A percentile compares a stretch with the other conserved stretches of the same genome.
Evolutionary conservation across 2,888 invertebrate genomes (phyloP).

Genomic region (Ephialtes manifestator): DNA sequence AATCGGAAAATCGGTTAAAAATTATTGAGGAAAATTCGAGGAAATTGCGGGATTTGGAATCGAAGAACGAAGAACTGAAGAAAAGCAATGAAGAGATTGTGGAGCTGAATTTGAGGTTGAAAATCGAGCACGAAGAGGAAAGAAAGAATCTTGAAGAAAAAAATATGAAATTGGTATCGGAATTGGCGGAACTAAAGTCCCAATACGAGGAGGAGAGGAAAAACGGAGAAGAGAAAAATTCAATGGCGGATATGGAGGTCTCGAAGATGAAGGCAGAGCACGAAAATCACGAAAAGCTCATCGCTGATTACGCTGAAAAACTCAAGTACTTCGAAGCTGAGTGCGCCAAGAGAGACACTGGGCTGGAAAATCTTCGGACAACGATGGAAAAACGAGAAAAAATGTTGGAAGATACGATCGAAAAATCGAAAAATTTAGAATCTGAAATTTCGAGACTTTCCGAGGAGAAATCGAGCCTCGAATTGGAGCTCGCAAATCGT

Average conservation of each 20-base stretch:
- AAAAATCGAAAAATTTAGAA: slow-evolving; percentile 58
- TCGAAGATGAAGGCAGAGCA: slow-evolving; percentile 19
- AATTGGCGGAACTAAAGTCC: not conserved
- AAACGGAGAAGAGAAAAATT: not conserved
- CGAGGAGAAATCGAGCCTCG: slow-evolving; percentile 2
- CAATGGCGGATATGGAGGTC: not conserved
- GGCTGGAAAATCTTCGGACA: slow-evolving; percentile 14
- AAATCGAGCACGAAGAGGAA: slow-evolving; percentile 22
- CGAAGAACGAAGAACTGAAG: slow-evolving; percentile 58
- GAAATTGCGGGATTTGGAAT: slow-evolving; percentile 71
- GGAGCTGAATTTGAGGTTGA: slow-evolving; percentile 20
- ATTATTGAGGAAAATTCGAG: not conserved
- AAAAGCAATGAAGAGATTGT: slow-evolving; percentile 77
- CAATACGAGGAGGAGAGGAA: slow-evolving; percentile 19
- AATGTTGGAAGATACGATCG: slow-evolving; percentile 33
- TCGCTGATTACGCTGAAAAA: slow-evolving; percentile 40
- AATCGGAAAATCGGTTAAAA: slow-evolving; percentile 71
- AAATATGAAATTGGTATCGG: not conserved
- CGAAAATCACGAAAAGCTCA: slow-evolving; percentile 34
- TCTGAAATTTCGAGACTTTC: slow-evolving; percentile 52
- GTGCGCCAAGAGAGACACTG: slow-evolving; percentile 32
- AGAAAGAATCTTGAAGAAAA: not conserved
- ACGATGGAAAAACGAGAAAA: slow-evolving; percentile 63
- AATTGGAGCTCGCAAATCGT: not conserved
- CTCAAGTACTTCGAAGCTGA: slow-evolving; percentile 34